phyloP scores from a whole-genome alignment of 2,113 vertebrate species.

The Crotophaga sulcirostris region DNA sequence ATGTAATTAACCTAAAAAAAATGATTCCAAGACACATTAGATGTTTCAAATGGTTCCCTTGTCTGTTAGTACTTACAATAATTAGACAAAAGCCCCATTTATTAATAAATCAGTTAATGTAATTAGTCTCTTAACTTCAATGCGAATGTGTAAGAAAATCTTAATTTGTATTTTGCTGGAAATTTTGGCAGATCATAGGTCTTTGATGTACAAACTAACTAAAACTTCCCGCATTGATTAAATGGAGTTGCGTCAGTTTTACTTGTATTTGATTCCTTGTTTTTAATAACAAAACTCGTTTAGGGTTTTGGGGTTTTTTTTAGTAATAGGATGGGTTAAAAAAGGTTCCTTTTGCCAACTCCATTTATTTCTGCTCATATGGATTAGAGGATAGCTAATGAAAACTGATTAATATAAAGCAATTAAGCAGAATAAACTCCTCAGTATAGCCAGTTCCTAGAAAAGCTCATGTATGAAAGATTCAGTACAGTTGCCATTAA shows the following conservation, averaged over 20 bases:
- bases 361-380: not conserved
- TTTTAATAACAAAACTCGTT: not conserved
- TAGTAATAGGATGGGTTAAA: not conserved
- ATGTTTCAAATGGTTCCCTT: constrained; percentile 78
- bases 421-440: constrained; percentile 36
- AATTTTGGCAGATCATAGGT: constrained; percentile 25
- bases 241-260: constrained; percentile 11
- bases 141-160: constrained; percentile 80
- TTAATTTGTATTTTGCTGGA: constrained; percentile 64
- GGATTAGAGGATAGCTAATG: not conserved
- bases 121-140: constrained; percentile 83
- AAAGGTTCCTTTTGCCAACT: not conserved
- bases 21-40: constrained; percentile 71
- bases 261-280: not conserved
- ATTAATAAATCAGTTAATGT: constrained; percentile 90
- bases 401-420: constrained; percentile 16
- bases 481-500: not conserved
- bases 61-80: constrained; percentile 89
- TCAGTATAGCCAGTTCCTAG: not conserved
- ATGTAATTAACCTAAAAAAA: constrained; percentile 76
- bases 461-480: not conserved
- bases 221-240: constrained; percentile 39
- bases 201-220: constrained; percentile 12
- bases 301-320: not conserved
- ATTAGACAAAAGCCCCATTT: constrained; percentile 85